A percentile compares a stretch with the other conserved stretches of the same genome.
Evolutionary conservation across 1,140 invertebrate species (phyloP).

Genomic region (Drosophila miranda): DNA sequence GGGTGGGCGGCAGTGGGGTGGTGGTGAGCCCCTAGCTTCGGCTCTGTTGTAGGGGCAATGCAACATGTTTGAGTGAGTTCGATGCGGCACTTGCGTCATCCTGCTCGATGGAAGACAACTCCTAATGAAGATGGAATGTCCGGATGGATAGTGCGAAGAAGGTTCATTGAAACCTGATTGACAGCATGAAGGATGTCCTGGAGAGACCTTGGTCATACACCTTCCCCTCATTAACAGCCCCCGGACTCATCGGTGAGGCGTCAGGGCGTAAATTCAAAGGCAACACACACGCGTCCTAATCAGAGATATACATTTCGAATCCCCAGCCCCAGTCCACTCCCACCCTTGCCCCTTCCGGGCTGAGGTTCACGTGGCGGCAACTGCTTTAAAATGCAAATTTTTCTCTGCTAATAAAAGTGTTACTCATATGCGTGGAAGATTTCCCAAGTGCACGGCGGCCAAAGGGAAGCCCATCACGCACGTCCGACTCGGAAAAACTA

Average conservation of each 20-base stretch:
- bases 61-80: constrained; percentile 78
- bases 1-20: constrained; percentile 6
- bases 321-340: neutral
- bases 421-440: constrained; percentile 63
- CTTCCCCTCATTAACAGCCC: constrained; percentile 20
- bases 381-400: constrained; percentile 72
- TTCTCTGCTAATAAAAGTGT: constrained; percentile 50
- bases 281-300: constrained; percentile 1
- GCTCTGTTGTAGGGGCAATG: constrained; percentile 60
- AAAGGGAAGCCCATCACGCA: constrained; percentile 40
- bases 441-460: constrained; percentile 40
- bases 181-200: constrained; percentile 29
- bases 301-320: neutral
- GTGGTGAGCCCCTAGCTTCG: constrained; percentile 10
- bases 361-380: constrained; percentile 53
- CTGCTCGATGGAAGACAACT: neutral
- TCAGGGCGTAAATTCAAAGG: constrained; percentile 65
- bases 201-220: constrained; percentile 44
- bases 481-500: constrained; percentile 52
- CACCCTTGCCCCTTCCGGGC: no score
- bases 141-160: neutral
- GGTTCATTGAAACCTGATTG: constrained; percentile 68
- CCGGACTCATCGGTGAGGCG: constrained; percentile 30
- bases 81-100: constrained; percentile 27
- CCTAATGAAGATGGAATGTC: constrained; percentile 52